Evolutionary conservation across 1,140 invertebrate genomes (phyloP).

Genomic region (Mya arenaria): DNA sequence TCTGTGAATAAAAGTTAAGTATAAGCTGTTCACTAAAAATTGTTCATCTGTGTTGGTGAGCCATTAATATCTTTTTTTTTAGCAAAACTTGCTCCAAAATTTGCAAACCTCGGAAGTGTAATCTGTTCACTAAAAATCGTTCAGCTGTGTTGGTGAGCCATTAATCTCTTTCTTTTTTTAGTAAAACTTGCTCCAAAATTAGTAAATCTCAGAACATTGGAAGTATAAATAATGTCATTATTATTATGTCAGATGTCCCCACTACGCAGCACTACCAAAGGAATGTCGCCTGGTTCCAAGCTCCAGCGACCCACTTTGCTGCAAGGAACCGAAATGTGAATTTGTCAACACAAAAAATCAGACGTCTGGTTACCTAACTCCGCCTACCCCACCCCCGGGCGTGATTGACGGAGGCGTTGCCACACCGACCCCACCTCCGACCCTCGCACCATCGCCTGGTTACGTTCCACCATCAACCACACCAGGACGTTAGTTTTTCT

Average conservation of each 20-base stretch:
- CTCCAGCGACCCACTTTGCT: slow-evolving; percentile 35
- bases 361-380: slow-evolving; percentile 40
- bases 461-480: slow-evolving; percentile 33
- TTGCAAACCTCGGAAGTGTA: too few species aligned
- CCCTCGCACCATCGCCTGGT: slow-evolving; percentile 11
- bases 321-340: slow-evolving; percentile 42
- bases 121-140: too few species aligned
- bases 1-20: too few species aligned
- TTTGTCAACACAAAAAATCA: slow-evolving; percentile 38
- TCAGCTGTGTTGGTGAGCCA: too few species aligned
- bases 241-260: slow-evolving; percentile 27
- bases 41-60: too few species aligned
- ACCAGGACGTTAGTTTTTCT: slow-evolving; percentile 14
- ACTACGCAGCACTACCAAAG: slow-evolving; percentile 15
- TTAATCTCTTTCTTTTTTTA: too few species aligned
- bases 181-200: too few species aligned
- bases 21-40: too few species aligned
- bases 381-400: slow-evolving; percentile 47
- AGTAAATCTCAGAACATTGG: too few species aligned
- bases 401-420: slow-evolving; percentile 37
- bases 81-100: too few species aligned
- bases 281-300: slow-evolving; percentile 30
- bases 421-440: slow-evolving; percentile 19
- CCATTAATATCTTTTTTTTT: too few species aligned
- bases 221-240: too few species aligned